Evolutionary conservation across 2,888 invertebrate genomes (phyloP), one percentile per base, ranked within the genome.

Genomic region (Gymnocheta viridis): DNA sequence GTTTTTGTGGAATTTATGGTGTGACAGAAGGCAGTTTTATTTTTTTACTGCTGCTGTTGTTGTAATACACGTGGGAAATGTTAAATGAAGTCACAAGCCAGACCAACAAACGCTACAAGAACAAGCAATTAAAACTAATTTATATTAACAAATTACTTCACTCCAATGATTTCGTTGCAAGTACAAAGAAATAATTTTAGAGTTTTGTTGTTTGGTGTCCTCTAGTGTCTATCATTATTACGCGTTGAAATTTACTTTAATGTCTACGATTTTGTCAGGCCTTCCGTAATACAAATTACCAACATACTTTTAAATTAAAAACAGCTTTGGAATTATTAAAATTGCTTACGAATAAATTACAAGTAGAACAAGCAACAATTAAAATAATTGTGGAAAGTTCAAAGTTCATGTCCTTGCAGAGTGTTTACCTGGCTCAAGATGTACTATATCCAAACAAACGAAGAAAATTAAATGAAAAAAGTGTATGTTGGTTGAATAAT

Each of bases 91-190:
- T 82, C 73, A 82, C 73, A 78, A 78, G 67, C 51, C 60, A 67
- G 60, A 32, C 64, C n/a, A 54, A 32, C 29, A 66, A 29, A n/a
- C 29, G 44, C 24, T 14, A 29, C 70, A 60, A 82, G 35, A 73
- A 78, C 73, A 69, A 78, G 62, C 67, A 82, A 82, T 82, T 78
- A 78, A 78, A 73, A 64, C 73, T 78, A 73, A 82, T 78, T 78
- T 73, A 78, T 78, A 67, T 51, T 64, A 74, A 49, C 22, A 47
- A 32, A 62, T 41, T 49, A 14, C 47, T 70, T 22, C 19, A 17
- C 29, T 35, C 17, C 14, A 54, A 29, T 29, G 32, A 17, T 19
- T 72, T 58, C 19, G 32, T 47, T 22, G 44, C 47, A n/a, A 22
- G 35, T 12, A 32, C 9, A 19, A n/a, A 56, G 12, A 7, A n/a